These are phyloP conservation scores for Psylliodes chrysocephalus DNA, from an alignment of 2,888 invertebrate species.

Conservation along the genomic window DNA sequence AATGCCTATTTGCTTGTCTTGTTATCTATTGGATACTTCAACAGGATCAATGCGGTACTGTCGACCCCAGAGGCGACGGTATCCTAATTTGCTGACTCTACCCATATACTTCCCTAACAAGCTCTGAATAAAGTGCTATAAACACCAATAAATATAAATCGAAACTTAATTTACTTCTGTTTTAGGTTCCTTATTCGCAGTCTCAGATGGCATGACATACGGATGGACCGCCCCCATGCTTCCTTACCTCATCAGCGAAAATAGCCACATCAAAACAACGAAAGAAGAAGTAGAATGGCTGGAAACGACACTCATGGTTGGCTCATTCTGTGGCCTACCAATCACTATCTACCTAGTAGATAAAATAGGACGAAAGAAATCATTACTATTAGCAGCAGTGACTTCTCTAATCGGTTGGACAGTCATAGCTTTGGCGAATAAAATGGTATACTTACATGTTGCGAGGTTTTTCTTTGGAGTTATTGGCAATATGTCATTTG, in stretches of 20 bases:
- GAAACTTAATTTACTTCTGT: too few relatives aligned
- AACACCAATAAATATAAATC: too few relatives aligned
- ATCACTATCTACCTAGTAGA: conserved; percentile 58
- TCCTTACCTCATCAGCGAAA: conserved; percentile 54
- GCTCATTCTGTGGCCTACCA: conserved; percentile 56
- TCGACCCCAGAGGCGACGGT: too few relatives aligned
- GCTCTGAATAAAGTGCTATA: too few relatives aligned
- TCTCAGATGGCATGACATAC: conserved; percentile 63
- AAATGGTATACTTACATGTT: conserved; percentile 57
- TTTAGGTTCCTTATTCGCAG: conserved; percentile 49
- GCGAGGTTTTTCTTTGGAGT: conserved; percentile 58
- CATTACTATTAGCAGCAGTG: conserved; percentile 58
- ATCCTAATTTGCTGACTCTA: too few relatives aligned
- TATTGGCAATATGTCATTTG: conserved; percentile 55
- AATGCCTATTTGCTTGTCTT: too few relatives aligned
- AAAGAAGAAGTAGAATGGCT: conserved; percentile 51
- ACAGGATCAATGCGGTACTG: too few relatives aligned
- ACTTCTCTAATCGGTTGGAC: conserved; percentile 59
- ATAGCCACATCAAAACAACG: conserved; percentile 57
- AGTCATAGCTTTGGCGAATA: conserved; percentile 55
- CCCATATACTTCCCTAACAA: too few relatives aligned
- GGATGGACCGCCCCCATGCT: conserved; percentile 63
- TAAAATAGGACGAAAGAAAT: conserved; percentile 57
- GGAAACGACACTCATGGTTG: conserved; percentile 40
- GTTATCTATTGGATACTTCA: too few relatives aligned